Evolutionary conservation across 2,113 vertebrate species (phyloP).

Genomic region (Australoheros scitulus): DNA sequence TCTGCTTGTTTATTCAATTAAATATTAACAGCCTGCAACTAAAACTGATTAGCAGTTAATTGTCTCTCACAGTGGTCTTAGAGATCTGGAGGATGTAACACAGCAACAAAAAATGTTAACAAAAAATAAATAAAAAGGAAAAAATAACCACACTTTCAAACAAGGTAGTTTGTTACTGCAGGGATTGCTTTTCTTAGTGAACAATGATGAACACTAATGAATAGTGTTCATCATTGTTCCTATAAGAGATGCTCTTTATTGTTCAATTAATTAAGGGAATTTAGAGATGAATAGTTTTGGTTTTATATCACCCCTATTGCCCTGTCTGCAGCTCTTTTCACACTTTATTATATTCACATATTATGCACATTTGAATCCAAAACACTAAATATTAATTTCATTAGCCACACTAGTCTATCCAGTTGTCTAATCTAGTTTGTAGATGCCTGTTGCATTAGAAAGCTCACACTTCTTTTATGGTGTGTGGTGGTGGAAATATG

Average conservation of each 20-base stretch:
- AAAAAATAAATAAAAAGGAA: fast-evolving
- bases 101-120: slow-evolving; percentile 37
- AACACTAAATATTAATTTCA: fast-evolving
- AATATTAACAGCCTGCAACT: slow-evolving; percentile 74
- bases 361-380: background rate
- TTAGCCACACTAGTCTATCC: background rate
- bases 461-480: background rate
- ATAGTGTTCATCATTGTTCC: background rate
- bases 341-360: background rate
- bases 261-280: background rate
- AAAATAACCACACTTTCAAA: slow-evolving; percentile 33
- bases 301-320: background rate
- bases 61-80: slow-evolving; percentile 57
- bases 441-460: background rate
- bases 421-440: too few relatives aligned
- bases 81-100: slow-evolving; percentile 62
- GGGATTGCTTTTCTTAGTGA: background rate
- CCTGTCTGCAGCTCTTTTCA: background rate
- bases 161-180: background rate
- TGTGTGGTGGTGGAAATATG: too few relatives aligned
- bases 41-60: slow-evolving; percentile 71
- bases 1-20: slow-evolving; percentile 77
- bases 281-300: background rate
- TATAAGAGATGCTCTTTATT: background rate
- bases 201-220: background rate